Evolutionary conservation across 2,797 vertebrate genomes (phyloP).

Genomic region (Accipiter superciliosus): DNA sequence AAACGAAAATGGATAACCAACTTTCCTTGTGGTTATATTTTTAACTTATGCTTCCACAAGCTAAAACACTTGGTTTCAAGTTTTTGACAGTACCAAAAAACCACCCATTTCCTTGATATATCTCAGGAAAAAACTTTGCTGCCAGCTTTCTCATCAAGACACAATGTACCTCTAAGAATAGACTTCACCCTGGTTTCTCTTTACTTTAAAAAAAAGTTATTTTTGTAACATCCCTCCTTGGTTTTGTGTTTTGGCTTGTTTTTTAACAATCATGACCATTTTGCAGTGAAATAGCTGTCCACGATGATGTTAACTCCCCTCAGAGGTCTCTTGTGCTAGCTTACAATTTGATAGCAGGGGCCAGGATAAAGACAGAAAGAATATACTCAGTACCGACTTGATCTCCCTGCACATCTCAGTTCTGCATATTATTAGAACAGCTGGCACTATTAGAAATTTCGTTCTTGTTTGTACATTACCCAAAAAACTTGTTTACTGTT

Average conservation of each 20-base stretch:
- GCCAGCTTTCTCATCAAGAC: conserved; percentile 1
- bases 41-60: background rate
- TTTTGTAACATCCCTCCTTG: background rate
- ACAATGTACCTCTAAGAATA: conserved; percentile 42
- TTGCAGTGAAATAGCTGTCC: background rate
- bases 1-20: background rate
- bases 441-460: background rate
- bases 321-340: background rate
- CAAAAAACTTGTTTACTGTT: background rate
- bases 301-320: background rate
- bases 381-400: background rate
- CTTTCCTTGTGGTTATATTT: background rate
- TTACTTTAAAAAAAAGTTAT: background rate
- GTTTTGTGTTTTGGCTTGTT: background rate
- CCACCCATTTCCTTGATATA: background rate
- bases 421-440: background rate
- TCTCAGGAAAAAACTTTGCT: conserved; percentile 12
- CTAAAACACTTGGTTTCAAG: background rate
- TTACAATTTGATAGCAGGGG: background rate
- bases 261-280: background rate
- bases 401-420: background rate
- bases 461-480: background rate
- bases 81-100: background rate
- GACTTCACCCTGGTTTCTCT: background rate
- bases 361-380: background rate